Percentiles rank a stretch among this genome's conserved stretches.
Conservation (phyloP, 2,888 invertebrate species). For the Nematopogon swammerdamellus region DNA sequence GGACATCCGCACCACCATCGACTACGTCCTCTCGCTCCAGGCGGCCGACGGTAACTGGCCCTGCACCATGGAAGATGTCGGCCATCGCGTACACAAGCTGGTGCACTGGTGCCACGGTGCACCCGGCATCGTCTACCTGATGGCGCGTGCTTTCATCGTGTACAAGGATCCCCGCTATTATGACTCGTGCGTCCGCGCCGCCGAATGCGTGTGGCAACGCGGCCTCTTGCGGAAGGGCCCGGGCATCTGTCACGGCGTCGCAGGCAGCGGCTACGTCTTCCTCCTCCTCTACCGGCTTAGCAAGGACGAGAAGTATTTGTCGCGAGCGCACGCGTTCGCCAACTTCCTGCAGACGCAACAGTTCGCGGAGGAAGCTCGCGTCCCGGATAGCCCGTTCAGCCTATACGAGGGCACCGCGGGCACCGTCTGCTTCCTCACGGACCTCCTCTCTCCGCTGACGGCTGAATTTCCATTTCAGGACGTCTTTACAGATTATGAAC, state of each 20-base stretch:
- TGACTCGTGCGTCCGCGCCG: constrained; percentile 63
- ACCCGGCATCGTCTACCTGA: constrained; percentile 74
- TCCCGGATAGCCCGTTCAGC: constrained; percentile 79
- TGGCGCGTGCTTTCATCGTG: constrained; percentile 75
- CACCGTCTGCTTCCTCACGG: constrained; percentile 77
- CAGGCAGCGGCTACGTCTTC: constrained; percentile 80
- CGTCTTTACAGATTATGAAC: constrained; percentile 50
- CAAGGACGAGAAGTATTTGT: constrained; percentile 64
- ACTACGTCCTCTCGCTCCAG: constrained; percentile 65
- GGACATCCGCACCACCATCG: constrained; percentile 63
- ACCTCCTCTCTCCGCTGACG: constrained; percentile 67
- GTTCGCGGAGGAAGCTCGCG: constrained; percentile 64
- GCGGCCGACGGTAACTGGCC: constrained; percentile 73
- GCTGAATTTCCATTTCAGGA: constrained; percentile 85
- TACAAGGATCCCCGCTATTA: constrained; percentile 74
- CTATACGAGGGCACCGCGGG: constrained; percentile 87
- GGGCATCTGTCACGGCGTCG: constrained; percentile 86
- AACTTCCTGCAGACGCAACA: constrained; percentile 66
- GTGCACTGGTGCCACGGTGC: constrained; percentile 93
- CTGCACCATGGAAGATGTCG: constrained; percentile 68
- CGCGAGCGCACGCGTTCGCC: constrained; percentile 73
- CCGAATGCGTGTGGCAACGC: constrained; percentile 77
- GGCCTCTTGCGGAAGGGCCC: constrained; percentile 85
- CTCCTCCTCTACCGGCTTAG: constrained; percentile 74
- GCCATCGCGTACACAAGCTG: constrained; percentile 60